phyloP scores from a whole-genome alignment of 2,113 vertebrate genomes.

The Corythoichthys intestinalis region DNA sequence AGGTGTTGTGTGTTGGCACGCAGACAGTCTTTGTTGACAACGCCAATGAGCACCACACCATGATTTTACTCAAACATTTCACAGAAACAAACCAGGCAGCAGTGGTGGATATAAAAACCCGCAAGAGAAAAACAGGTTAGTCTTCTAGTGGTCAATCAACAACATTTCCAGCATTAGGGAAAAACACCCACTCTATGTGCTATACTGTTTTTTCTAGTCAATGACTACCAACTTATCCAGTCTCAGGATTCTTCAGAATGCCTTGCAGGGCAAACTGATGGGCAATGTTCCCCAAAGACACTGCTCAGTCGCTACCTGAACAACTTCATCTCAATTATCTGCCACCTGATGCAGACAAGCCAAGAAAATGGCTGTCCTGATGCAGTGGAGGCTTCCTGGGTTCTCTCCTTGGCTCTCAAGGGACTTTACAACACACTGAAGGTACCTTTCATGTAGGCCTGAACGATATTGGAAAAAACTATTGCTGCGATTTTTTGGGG shows the following conservation, averaged over 20 bases:
- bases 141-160: neutral
- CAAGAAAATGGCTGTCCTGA: conserved; percentile 80
- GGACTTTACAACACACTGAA: conserved; percentile 92
- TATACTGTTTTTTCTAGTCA: conserved; percentile 71
- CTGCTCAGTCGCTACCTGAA: conserved; percentile 83
- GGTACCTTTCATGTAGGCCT: conserved; percentile 58
- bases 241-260: conserved; percentile 65
- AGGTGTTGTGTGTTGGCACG: conserved; percentile 95
- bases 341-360: conserved; percentile 82
- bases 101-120: conserved; percentile 90
- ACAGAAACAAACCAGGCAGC: conserved; percentile 94
- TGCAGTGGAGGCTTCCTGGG: conserved; percentile 93
- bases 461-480: no score
- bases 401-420: conserved; percentile 89
- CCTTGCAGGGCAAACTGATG: conserved; percentile 34
- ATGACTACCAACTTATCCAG: conserved; percentile 91
- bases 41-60: conserved; percentile 90
- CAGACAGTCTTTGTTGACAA: conserved; percentile 93
- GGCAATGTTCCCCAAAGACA: conserved; percentile 42
- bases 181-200: no score
- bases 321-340: conserved; percentile 86
- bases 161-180: neutral
- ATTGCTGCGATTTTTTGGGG: no score
- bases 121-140: conserved; percentile 92
- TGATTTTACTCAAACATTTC: conserved; percentile 95